Evolutionary conservation across 1,140 invertebrate species (phyloP).

Genomic region (Choristoneura fumiferana): DNA sequence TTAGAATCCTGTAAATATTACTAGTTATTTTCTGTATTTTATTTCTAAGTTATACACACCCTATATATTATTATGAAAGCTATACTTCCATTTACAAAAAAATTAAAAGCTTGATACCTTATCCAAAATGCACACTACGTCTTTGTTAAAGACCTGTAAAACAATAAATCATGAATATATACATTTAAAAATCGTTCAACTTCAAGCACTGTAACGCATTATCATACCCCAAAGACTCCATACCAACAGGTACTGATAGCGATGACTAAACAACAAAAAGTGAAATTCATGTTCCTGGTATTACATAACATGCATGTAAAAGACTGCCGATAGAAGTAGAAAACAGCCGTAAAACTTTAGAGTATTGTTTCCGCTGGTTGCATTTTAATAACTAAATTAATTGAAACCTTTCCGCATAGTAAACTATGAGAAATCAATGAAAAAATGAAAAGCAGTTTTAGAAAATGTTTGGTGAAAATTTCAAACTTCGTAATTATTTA

Average conservation of each 20-base stretch:
- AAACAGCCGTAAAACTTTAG: conserved; percentile 35
- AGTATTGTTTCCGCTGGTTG: conserved; percentile 39
- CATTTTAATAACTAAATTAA: conserved; percentile 30
- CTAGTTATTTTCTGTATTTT: not conserved
- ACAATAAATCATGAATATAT: not conserved
- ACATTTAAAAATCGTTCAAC: not conserved
- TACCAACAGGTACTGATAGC: conserved; percentile 27
- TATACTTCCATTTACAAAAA: too few relatives aligned
- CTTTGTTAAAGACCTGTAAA: conserved; percentile 54
- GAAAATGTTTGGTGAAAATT: too few relatives aligned
- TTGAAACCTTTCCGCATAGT: not conserved
- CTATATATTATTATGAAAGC: too few relatives aligned
- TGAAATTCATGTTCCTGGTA: conserved; percentile 48
- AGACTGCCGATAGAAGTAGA: conserved; percentile 27
- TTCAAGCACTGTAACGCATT: not conserved
- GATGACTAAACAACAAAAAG: conserved; percentile 49
- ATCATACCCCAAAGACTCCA: conserved; percentile 45
- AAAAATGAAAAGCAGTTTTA: too few relatives aligned
- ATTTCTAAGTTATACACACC: too few relatives aligned
- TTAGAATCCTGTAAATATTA: conserved; percentile 41
- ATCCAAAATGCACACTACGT: conserved; percentile 51
- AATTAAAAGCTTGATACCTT: too few relatives aligned
- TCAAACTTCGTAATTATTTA: too few relatives aligned
- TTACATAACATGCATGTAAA: conserved; percentile 36
- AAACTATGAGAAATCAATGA: too few relatives aligned